These are phyloP conservation scores for Isichthys henryi DNA, from an alignment of 2,113 vertebrate species.

Conservation along the genomic window DNA sequence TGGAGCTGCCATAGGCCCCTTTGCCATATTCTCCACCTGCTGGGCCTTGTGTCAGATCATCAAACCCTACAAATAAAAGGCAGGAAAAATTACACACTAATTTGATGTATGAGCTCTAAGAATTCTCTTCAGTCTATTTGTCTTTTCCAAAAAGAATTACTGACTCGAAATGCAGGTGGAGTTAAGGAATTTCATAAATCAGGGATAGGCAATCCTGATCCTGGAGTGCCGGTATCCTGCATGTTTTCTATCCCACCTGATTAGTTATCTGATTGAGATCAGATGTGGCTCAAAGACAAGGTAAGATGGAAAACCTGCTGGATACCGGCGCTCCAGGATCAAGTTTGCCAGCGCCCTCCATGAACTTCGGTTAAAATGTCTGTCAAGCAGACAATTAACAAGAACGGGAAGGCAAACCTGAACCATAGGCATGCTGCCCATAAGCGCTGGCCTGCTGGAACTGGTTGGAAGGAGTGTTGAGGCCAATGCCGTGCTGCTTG, in stretches of 20 bases:
- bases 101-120: not conserved
- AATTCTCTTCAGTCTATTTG: not conserved
- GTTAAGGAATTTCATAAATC: not conserved
- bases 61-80: slow-evolving; percentile 68
- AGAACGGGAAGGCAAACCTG: slow-evolving; percentile 60
- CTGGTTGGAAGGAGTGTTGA: slow-evolving; percentile 69
- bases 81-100: not conserved
- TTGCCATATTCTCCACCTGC: slow-evolving; percentile 86
- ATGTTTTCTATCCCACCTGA: not conserved
- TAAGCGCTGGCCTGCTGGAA: slow-evolving; percentile 87
- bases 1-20: slow-evolving; percentile 82
- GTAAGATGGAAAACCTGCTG: not conserved
- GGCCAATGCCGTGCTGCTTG: slow-evolving; percentile 78
- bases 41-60: slow-evolving; percentile 86
- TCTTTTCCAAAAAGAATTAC: not conserved
- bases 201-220: not conserved
- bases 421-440: slow-evolving; percentile 74
- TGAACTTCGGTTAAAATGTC: not conserved
- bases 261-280: not conserved
- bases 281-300: not conserved
- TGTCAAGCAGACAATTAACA: no score
- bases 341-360: not conserved
- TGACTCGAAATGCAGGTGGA: not conserved
- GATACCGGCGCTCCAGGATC: not conserved
- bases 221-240: not conserved